Conservation (phyloP, 2,888 invertebrate genomes). For the Malthinus flaveolus region DNA sequence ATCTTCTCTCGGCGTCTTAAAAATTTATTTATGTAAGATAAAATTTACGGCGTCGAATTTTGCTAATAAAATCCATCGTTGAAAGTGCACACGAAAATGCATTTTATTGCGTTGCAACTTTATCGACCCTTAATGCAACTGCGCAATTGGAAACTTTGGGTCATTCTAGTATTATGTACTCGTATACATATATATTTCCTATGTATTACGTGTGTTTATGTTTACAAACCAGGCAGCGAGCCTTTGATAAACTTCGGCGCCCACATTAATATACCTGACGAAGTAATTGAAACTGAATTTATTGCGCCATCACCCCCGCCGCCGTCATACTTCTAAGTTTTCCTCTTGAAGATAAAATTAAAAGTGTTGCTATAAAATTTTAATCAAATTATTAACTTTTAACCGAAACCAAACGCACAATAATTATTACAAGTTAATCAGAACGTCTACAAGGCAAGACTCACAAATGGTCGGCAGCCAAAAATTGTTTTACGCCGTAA, state of each 20-base stretch:
- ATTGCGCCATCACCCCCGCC: slow-evolving; percentile 8
- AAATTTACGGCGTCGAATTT: slow-evolving; percentile 2
- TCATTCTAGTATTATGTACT: neutral
- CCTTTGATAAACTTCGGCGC: slow-evolving; percentile 14
- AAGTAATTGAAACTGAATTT: slow-evolving; percentile 15
- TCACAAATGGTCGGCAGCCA: too few species aligned
- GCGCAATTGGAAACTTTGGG: slow-evolving; percentile 28
- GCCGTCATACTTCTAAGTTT: neutral
- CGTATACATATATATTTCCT: too few species aligned
- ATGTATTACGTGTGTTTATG: slow-evolving; percentile 21
- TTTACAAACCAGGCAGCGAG: slow-evolving; percentile 21
- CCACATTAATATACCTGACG: slow-evolving; percentile 4
- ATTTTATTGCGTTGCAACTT: slow-evolving; percentile 17
- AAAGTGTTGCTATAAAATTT: neutral
- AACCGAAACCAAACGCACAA: too few species aligned
- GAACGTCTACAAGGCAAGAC: too few species aligned
- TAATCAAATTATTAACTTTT: too few species aligned
- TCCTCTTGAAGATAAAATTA: neutral
- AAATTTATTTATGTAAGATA: too few species aligned
- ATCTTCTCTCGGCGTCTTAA: too few species aligned
- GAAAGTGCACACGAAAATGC: slow-evolving; percentile 14
- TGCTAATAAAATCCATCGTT: slow-evolving; percentile 5
- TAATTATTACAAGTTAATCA: too few species aligned
- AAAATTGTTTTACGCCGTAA: too few species aligned
- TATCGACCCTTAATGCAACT: slow-evolving; percentile 30